Percentiles rank a stretch among this genome's conserved stretches.
phyloP scores from a whole-genome alignment of 2,888 invertebrate genomes.

The Heliconius charithonia region DNA sequence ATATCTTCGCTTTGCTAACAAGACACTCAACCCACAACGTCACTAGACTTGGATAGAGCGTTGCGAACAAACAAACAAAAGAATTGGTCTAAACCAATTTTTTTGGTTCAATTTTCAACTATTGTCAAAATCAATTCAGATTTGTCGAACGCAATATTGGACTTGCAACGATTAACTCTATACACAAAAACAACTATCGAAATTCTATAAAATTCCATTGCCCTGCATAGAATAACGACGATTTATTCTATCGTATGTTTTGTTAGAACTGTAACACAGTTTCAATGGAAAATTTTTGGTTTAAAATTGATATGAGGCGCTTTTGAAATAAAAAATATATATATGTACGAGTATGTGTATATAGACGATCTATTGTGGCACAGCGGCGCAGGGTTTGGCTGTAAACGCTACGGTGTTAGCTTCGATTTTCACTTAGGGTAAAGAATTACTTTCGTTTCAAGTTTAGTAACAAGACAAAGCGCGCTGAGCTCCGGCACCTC shows the following conservation, averaged over 20 bases:
- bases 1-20: too few species aligned
- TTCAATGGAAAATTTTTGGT: neutral
- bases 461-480: too few species aligned
- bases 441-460: neutral
- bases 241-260: slow-evolving; percentile 18
- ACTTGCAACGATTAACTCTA: slow-evolving; percentile 16
- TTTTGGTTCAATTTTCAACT: neutral
- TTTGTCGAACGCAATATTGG: slow-evolving; percentile 18
- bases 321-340: neutral
- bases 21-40: too few species aligned
- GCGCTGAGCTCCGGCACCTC: too few species aligned
- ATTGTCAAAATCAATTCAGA: slow-evolving; percentile 21
- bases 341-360: neutral
- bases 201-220: slow-evolving; percentile 24
- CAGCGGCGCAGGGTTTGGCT: too few species aligned
- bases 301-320: neutral
- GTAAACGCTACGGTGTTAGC: neutral
- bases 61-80: neutral
- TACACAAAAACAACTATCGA: slow-evolving; percentile 16
- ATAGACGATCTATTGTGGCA: neutral
- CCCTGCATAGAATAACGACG: slow-evolving; percentile 14
- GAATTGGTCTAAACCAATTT: neutral
- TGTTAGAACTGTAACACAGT: neutral
- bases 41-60: too few species aligned
- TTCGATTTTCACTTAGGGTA: neutral